A percentile compares a stretch with the other conserved stretches of the same genome.
Conservation (phyloP, 2,888 invertebrate species). For the Junonia oenone region DNA sequence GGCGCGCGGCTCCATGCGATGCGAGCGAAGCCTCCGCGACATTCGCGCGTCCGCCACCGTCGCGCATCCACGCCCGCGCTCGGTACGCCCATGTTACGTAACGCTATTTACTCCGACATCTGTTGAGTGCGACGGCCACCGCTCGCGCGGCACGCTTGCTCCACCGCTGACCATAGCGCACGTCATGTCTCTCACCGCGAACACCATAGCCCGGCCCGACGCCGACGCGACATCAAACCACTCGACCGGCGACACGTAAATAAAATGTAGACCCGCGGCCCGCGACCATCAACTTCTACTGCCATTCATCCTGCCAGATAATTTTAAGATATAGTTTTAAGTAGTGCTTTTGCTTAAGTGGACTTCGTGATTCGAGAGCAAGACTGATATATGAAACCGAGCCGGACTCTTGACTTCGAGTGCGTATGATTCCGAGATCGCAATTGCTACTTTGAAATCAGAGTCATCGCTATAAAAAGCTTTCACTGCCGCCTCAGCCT, state of each 20-base stretch:
- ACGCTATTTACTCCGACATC: conserved; percentile 60
- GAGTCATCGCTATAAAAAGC: conserved; percentile 52
- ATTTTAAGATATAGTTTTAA: conserved; percentile 36
- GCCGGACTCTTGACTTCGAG: conserved; percentile 11
- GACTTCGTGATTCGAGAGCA: conserved; percentile 36
- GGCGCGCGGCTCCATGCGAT: conserved; percentile 39
- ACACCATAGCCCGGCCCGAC: conserved; percentile 40
- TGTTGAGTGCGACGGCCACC: conserved; percentile 61
- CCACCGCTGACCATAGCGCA: conserved; percentile 64
- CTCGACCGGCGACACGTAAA: conserved; percentile 49
- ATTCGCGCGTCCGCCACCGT: conserved; percentile 64
- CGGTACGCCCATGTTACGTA: conserved; percentile 63
- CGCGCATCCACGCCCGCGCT: conserved; percentile 55
- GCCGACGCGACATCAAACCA: conserved; percentile 47
- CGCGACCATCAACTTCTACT: conserved; percentile 42
- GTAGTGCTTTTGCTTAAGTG: conserved; percentile 54
- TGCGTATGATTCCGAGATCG: conserved; percentile 26
- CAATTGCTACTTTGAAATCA: conserved; percentile 46
- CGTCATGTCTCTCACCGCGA: conserved; percentile 50
- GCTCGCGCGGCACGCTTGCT: conserved; percentile 65
- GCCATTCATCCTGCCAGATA: conserved; percentile 46
- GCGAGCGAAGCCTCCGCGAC: conserved; percentile 48
- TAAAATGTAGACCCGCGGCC: conserved; percentile 40
- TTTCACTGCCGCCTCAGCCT: conserved; percentile 60
- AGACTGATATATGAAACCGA: conserved; percentile 39